A percentile compares a stretch with the other conserved stretches of the same genome.
Evolutionary conservation across 1,140 invertebrate genomes (phyloP).

Genomic region (Drosophila elegans): DNA sequence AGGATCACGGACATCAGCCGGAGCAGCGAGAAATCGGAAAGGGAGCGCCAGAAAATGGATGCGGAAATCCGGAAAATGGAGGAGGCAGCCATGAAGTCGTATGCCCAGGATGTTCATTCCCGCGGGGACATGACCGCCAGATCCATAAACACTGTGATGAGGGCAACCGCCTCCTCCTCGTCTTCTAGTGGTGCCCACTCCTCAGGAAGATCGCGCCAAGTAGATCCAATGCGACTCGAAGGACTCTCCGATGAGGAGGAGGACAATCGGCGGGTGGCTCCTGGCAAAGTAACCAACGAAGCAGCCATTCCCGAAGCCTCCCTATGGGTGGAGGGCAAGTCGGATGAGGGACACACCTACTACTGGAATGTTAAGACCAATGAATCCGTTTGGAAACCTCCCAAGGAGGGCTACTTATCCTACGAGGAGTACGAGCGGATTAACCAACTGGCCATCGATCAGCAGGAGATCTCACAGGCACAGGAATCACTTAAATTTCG

Average conservation of each 20-base stretch:
- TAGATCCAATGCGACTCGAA: conserved; percentile 78
- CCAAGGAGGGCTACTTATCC: conserved; percentile 88
- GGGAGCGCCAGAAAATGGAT: conserved; percentile 91
- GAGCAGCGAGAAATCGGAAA: conserved; percentile 91
- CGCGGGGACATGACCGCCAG: conserved; percentile 89
- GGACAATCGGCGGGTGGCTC: conserved; percentile 70
- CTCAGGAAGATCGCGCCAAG: conserved; percentile 39
- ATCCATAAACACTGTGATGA: conserved; percentile 73
- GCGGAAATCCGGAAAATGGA: conserved; percentile 95
- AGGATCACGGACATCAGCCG: conserved; percentile 93
- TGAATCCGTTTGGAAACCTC: conserved; percentile 89
- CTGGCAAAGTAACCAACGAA: conserved; percentile 77
- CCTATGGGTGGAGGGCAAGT: conserved; percentile 89
- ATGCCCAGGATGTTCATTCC: conserved; percentile 88
- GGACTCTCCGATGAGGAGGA: conserved; percentile 84
- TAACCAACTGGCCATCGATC: conserved; percentile 85
- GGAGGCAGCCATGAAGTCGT: conserved; percentile 92
- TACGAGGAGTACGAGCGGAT: conserved; percentile 88
- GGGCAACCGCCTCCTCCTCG: conserved; percentile 19
- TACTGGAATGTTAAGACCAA: conserved; percentile 92
- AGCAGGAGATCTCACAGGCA: conserved; percentile 85
- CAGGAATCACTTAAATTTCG: conserved; percentile 71
- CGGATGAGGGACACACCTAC: conserved; percentile 89
- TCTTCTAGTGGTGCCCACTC: neutral
- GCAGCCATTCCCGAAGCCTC: conserved; percentile 80